Conservation (phyloP, 2,113 vertebrate genomes). For the Oncorhynchus keta region DNA sequence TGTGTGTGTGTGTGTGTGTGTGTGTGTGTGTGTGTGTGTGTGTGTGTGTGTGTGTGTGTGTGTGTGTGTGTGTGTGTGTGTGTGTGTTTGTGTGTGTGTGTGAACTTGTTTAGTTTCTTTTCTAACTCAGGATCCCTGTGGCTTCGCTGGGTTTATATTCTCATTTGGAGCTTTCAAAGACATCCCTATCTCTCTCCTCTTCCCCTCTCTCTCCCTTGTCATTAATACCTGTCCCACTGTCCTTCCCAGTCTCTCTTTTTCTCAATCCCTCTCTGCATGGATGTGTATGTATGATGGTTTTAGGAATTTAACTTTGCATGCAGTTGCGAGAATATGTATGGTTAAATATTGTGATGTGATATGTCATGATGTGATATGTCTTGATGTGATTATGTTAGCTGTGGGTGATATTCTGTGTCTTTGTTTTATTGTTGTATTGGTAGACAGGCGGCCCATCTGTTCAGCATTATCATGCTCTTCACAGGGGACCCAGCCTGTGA, state of each 20-base stretch:
- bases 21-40: too few relatives aligned
- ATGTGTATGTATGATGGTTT: background rate
- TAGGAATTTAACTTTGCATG: background rate
- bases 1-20: too few relatives aligned
- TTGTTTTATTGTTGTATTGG: background rate
- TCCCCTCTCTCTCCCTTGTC: background rate
- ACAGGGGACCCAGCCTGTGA: constrained; percentile 9
- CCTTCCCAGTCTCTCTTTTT: background rate
- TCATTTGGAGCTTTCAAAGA: background rate
- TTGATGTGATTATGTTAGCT: background rate
- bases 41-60: background rate
- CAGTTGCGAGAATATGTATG: background rate
- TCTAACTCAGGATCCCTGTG: background rate
- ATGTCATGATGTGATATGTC: background rate
- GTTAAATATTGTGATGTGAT: background rate
- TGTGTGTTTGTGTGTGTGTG: background rate
- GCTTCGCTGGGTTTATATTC: background rate
- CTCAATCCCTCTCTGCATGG: background rate
- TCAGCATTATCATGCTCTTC: constrained; percentile 10
- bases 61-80: background rate
- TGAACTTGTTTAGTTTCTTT: background rate
- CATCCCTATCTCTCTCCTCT: background rate
- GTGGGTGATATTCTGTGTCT: background rate
- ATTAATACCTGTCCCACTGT: background rate
- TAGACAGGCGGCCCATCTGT: constrained; percentile 6